Percentiles rank a stretch among this genome's conserved stretches.
Evolutionary conservation across 2,888 invertebrate genomes (phyloP).

Genomic region (Steinernema hermaphroditum): DNA sequence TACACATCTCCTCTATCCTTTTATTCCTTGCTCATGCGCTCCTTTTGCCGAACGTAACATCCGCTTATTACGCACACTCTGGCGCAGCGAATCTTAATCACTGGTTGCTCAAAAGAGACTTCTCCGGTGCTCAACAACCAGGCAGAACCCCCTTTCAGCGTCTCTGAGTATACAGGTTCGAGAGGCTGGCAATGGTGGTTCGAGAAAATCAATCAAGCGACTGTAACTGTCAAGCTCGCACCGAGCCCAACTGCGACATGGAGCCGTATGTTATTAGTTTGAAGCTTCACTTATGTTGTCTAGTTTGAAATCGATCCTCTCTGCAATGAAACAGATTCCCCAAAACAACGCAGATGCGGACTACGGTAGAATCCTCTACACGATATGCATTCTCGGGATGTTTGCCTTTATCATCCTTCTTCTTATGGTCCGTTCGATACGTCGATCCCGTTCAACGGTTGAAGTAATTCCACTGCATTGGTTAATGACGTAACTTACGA

Average conservation of each 20-base stretch:
- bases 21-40: neutral
- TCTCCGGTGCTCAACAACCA: neutral
- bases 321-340: neutral
- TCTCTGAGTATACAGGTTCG: neutral
- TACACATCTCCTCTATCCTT: neutral
- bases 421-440: constrained; percentile 63
- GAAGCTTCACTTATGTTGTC: neutral
- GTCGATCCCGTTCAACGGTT: constrained; percentile 50
- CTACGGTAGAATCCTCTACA: constrained; percentile 51
- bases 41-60: constrained; percentile 17
- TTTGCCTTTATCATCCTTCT: constrained; percentile 61
- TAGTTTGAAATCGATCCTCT: neutral
- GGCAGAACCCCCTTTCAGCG: neutral
- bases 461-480: constrained; percentile 33
- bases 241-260: neutral
- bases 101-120: constrained; percentile 7
- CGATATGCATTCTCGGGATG: constrained; percentile 60
- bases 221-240: constrained; percentile 4
- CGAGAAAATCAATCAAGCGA: neutral
- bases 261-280: constrained; percentile 2
- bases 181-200: neutral
- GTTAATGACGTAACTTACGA: constrained; percentile 10
- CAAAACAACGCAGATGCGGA: constrained; percentile 9
- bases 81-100: constrained; percentile 8
- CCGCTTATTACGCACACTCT: constrained; percentile 30